phyloP scores from a whole-genome alignment of 2,113 vertebrate species.

The Microtus ochrogaster region DNA sequence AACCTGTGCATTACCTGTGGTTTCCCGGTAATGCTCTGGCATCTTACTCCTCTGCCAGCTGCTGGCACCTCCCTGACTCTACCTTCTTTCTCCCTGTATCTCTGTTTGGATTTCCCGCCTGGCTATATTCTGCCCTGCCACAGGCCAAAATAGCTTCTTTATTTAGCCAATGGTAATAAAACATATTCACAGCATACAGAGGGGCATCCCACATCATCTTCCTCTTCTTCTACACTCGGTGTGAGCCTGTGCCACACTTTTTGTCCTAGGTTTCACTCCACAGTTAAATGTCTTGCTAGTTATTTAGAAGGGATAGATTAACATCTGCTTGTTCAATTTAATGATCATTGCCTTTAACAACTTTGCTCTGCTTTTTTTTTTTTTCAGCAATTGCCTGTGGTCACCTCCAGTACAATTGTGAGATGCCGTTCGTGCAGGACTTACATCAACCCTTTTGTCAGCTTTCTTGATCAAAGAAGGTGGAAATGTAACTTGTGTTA shows the following conservation, averaged over 20 bases:
- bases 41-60: too few relatives aligned
- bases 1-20: too few relatives aligned
- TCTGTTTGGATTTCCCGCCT: too few relatives aligned
- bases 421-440: slow-evolving; percentile 98
- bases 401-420: slow-evolving; percentile 97
- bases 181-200: too few relatives aligned
- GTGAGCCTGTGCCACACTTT: neutral
- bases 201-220: neutral
- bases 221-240: neutral
- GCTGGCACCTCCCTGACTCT: too few relatives aligned
- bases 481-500: slow-evolving; percentile 99
- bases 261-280: neutral
- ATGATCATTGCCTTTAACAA: slow-evolving; percentile 41
- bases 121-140: too few relatives aligned
- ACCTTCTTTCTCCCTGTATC: too few relatives aligned
- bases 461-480: slow-evolving; percentile 95
- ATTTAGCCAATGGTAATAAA: too few relatives aligned
- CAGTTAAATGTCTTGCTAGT: neutral
- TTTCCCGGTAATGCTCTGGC: too few relatives aligned
- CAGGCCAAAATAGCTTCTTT: too few relatives aligned
- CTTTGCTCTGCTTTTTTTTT: slow-evolving; percentile 27
- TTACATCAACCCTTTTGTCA: slow-evolving; percentile 98
- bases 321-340: slow-evolving; percentile 17
- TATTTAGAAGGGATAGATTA: slow-evolving; percentile 45
- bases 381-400: slow-evolving; percentile 96